Percentiles rank a stretch among this genome's conserved stretches.
phyloP scores from a whole-genome alignment of 2,888 invertebrate genomes.

The Caenorhabditis doughertyi region DNA sequence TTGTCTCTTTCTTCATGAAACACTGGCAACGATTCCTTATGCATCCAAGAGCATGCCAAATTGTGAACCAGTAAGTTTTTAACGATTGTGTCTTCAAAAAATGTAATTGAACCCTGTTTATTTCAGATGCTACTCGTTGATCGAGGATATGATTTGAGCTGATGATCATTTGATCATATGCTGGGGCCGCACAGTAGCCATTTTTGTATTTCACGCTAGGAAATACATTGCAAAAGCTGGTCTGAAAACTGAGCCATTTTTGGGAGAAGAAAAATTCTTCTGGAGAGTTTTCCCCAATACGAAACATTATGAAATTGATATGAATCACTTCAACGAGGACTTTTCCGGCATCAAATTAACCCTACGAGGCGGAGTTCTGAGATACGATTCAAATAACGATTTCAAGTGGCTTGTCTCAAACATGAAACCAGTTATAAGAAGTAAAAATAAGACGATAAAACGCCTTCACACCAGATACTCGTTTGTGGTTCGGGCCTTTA shows the following conservation, averaged over 20 bases:
- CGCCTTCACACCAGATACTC: constrained; percentile 88
- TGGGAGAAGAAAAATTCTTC: constrained; percentile 7
- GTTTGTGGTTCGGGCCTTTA: constrained; percentile 96
- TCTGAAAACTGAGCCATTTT: neutral
- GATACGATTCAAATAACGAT: constrained; percentile 39
- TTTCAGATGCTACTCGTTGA: constrained; percentile 68
- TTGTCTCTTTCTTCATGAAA: constrained; percentile 93
- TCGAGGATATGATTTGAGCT: constrained; percentile 68
- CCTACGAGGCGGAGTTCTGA: neutral
- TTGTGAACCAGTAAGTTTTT: constrained; percentile 71
- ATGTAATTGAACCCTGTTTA: neutral
- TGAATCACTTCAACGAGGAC: constrained; percentile 17
- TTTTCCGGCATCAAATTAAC: constrained; percentile 10
- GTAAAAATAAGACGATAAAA: neutral
- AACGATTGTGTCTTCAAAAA: neutral
- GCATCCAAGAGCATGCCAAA: constrained; percentile 92
- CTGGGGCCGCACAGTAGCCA: constrained; percentile 74
- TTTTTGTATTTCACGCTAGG: constrained; percentile 72
- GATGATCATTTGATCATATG: constrained; percentile 69
- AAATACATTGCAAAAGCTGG: constrained; percentile 30
- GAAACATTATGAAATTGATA: neutral
- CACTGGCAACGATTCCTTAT: constrained; percentile 95
- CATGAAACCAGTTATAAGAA: neutral
- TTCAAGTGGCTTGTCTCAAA: constrained; percentile 21
- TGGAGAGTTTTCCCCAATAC: constrained; percentile 32